Base-by-base conservation (phyloP, 2,888 invertebrate species). In the Helicoverpa assulta region DNA sequence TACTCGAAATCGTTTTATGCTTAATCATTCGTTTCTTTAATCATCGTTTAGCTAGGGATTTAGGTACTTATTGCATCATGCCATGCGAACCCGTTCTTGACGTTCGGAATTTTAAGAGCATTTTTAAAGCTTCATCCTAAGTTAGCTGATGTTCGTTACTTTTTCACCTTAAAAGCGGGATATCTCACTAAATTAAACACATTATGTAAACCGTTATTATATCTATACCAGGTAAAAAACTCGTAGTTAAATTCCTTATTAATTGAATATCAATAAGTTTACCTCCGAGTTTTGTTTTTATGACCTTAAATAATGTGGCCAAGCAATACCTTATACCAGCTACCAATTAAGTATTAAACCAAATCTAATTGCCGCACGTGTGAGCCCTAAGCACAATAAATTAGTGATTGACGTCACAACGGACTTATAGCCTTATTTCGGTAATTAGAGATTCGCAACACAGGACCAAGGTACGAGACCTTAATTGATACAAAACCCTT, bases 381-480 rank as follows among this genome's bases (percentile, higher is more conserved):
- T 68, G 61, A 70, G 55, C 73, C 73, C 69, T 70, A 77, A 57
- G 62, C 68, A 72, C 71, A 74, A 73, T 81, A 81, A 85, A 85
- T 86, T 85, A 82, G 85, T 85, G 81, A 70, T 80, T 89, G 90
- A 90, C 89, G 89, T 88, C 89, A 90, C 84, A 78, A 81, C 82
- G 83, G 81, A 79, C 76, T 87, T 86, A 88, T 87, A 87, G 89
- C 81, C 89, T 88, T 86, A 92, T 90, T 91, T 91, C 90, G 91
- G 91, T 88, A 90, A 94, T 95, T 94, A 93, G 85, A 92, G 86
- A 94, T 95, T 94, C 92, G 95, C 90, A 89, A 94, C 93, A 91
- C 91, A 86, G 85, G 73, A 79, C 85, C 83, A 83, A 85, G 81
- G 77, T 70, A 69, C 76, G 59, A 61, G 83, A 80, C 86, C 87